Percentiles rank a stretch among this genome's conserved stretches.
Evolutionary conservation across 2,113 vertebrate genomes (phyloP).

Genomic region (Trematomus loennbergii): DNA sequence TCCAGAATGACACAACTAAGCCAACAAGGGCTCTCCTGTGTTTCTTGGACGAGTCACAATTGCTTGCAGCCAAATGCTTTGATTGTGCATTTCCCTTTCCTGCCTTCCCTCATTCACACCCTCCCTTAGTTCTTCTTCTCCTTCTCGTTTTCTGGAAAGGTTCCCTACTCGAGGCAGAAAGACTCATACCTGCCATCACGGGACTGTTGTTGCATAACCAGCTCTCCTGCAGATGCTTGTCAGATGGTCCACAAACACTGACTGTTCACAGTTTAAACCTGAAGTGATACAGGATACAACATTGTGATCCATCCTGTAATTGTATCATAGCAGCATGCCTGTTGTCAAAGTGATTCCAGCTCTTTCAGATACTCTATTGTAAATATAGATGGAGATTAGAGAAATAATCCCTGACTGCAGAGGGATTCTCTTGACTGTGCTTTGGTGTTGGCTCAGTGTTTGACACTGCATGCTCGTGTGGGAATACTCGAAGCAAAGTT

Average conservation of each 20-base stretch:
- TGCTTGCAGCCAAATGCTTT: not conserved
- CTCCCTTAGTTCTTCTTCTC: not conserved
- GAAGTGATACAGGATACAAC: not conserved
- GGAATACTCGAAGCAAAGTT: not conserved
- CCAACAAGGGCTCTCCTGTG: constrained; percentile 39
- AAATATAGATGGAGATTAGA: constrained; percentile 53
- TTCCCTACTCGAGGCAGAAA: not conserved
- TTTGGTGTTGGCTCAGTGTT: not conserved
- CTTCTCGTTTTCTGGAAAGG: not conserved
- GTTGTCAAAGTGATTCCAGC: constrained; percentile 21
- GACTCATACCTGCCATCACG: constrained; percentile 24
- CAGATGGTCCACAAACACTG: not conserved
- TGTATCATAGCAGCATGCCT: not conserved
- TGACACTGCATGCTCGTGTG: not conserved
- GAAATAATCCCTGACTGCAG: constrained; percentile 48
- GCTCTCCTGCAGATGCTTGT: constrained; percentile 1
- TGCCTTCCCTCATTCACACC: not conserved
- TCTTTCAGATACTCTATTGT: constrained; percentile 20
- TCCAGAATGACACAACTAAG: constrained; percentile 48
- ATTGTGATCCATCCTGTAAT: constrained; percentile 40
- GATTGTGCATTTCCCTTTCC: not conserved
- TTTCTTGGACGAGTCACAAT: constrained; percentile 27
- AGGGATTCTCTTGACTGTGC: not conserved
- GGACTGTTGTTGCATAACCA: constrained; percentile 30
- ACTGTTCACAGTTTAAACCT: constrained; percentile 5